Evolutionary conservation across 1,140 invertebrate species (phyloP).

Genomic region (Drosophila azteca): DNA sequence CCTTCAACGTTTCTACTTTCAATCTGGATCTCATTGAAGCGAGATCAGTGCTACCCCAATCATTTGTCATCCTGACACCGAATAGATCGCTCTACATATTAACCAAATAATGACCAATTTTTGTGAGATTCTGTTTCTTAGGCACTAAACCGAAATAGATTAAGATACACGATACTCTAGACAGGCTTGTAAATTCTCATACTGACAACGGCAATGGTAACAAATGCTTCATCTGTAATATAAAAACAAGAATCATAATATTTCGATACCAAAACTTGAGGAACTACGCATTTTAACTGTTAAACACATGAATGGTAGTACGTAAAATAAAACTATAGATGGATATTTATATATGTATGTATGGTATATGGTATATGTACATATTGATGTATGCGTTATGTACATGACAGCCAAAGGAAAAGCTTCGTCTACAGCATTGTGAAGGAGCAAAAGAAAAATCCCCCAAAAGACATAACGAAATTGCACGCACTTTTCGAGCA

Average conservation of each 20-base stretch:
- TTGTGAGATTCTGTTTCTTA: slow-evolving; percentile 64
- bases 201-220: slow-evolving; percentile 48
- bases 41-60: slow-evolving; percentile 35
- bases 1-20: slow-evolving; percentile 6
- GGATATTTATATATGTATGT: slow-evolving; percentile 42
- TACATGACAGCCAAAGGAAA: slow-evolving; percentile 61
- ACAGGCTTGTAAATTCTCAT: slow-evolving; percentile 76
- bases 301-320: slow-evolving; percentile 56
- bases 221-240: slow-evolving; percentile 77
- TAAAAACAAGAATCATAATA: slow-evolving; percentile 61
- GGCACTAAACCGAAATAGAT: slow-evolving; percentile 52
- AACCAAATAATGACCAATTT: slow-evolving; percentile 76
- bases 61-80: slow-evolving; percentile 28
- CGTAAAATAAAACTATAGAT: slow-evolving; percentile 36
- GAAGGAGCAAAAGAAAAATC: slow-evolving; percentile 27
- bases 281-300: slow-evolving; percentile 67
- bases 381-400: slow-evolving; percentile 32
- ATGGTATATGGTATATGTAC: slow-evolving; percentile 42
- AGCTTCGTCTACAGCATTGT: slow-evolving; percentile 32
- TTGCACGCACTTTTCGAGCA: slow-evolving; percentile 76
- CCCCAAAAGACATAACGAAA: slow-evolving; percentile 29
- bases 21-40: slow-evolving; percentile 30
- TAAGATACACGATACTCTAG: slow-evolving; percentile 38
- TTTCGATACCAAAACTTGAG: slow-evolving; percentile 53
- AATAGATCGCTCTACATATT: slow-evolving; percentile 37